Evolutionary conservation across 2,113 vertebrate genomes (phyloP), one percentile per base, ranked within the genome.

Genomic region (Ammodytes dubius): DNA sequence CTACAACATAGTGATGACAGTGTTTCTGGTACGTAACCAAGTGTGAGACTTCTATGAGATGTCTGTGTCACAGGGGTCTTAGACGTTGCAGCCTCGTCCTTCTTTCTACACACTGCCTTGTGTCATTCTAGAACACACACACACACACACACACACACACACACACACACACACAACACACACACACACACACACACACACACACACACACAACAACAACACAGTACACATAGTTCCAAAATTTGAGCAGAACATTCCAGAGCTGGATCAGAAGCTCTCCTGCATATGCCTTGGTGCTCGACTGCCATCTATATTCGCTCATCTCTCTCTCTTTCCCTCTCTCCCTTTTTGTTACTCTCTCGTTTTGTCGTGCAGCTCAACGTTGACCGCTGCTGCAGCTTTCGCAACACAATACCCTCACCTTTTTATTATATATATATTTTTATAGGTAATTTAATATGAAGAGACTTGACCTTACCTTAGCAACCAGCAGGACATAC

Each of bases 381-480:
- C 91, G 92, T 91, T 89, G 93, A 94, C 91, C 90, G 93, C 95
- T 79, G 93, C 93, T 95, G 94, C 91, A 92, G 84, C 87, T 90
- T 85, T 91, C 43, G 77, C 90, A 93, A 93, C 91, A 89, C 88
- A 72, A 45, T 82, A 91, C 89, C 87, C 79, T 93, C 91, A 93
- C 77, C 90, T 92, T 92, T 93, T 92, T 92, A 91, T 93, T 95
- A 94, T 93, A 93, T 94, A 89, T 93, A 90, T 91, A 93, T 94
- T 92, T 94, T 93, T 90, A 87, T 94, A 88, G 90, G 87, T 95
- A 94, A 95, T 95, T 95, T 95, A 95, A 95, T 92, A 91, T 92
- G 89, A 91, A 92, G 88, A 91, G 89, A 92, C 90, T 89, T 79
- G 75, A 83, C 70, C 74, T 82, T 79, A 87, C 87, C 57, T 69